These are phyloP conservation scores for Styela clava DNA, from an alignment of 23 tunicate genomes.

Conservation along the genomic window DNA sequence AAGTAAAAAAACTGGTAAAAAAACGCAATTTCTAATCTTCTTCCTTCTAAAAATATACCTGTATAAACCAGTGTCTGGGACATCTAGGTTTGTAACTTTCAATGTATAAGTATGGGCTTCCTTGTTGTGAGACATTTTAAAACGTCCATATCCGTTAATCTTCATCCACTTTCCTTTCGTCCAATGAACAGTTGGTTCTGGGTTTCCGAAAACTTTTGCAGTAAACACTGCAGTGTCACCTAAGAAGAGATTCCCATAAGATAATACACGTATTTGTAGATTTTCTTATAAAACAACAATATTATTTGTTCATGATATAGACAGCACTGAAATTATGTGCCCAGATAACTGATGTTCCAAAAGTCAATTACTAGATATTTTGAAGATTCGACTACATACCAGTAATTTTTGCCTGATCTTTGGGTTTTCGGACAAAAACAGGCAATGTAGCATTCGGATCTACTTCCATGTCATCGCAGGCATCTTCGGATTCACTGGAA, in stretches of 20 bases:
- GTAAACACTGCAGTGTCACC: constrained; percentile 48
- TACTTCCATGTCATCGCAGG: not conserved
- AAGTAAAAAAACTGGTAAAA: no score
- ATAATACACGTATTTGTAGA: no score
- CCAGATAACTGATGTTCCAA: not conserved
- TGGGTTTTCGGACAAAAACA: constrained; percentile 3
- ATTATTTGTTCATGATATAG: no score
- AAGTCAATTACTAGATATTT: not conserved
- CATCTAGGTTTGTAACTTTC: constrained; percentile 46
- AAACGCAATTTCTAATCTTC: no score
- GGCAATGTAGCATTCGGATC: constrained; percentile 7
- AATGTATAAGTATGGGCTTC: constrained; percentile 50
- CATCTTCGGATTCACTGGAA: constrained; percentile 15
- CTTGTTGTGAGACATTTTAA: constrained; percentile 48
- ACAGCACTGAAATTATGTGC: not conserved
- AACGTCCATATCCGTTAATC: constrained; percentile 68
- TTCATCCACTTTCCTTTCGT: constrained; percentile 92
- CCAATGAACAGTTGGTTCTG: constrained; percentile 80
- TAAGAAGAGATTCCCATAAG: not conserved
- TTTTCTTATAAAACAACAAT: no score
- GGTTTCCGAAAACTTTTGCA: constrained; percentile 67
- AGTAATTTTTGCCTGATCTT: constrained; percentile 14
- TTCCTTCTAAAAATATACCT: constrained; percentile 36
- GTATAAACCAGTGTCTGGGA: constrained; percentile 82
- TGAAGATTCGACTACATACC: not conserved